Conservation (phyloP, 2,888 invertebrate genomes). For the Cryptus armator region DNA sequence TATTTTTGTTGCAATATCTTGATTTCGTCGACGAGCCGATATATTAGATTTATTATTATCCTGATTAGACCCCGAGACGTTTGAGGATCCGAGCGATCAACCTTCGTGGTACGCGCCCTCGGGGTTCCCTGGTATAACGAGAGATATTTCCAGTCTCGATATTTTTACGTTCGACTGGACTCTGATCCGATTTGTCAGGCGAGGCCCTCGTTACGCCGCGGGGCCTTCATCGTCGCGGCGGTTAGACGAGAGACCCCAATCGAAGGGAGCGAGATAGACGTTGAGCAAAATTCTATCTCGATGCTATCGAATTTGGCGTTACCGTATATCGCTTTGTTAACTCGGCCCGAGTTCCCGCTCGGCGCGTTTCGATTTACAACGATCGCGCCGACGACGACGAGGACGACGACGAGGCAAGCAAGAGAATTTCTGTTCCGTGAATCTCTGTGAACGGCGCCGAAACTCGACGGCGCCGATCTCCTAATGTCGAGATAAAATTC, state of each 20-base stretch:
- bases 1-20: not conserved
- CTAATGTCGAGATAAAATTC: conserved; percentile 69
- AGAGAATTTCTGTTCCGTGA: conserved; percentile 2
- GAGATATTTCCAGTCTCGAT: conserved; percentile 58
- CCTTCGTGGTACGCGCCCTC: conserved; percentile 22
- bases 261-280: conserved; percentile 16
- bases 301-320: conserved; percentile 67
- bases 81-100: conserved; percentile 6
- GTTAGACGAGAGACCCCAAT: conserved; percentile 16
- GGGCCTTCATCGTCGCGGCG: conserved; percentile 33
- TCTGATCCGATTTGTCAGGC: conserved; percentile 73
- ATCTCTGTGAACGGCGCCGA: conserved; percentile 9
- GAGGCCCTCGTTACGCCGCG: conserved; percentile 67
- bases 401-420: conserved; percentile 15
- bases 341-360: conserved; percentile 23
- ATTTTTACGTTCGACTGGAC: conserved; percentile 70
- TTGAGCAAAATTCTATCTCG: conserved; percentile 63
- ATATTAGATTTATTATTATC: conserved; percentile 38
- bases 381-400: conserved; percentile 22
- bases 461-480: conserved; percentile 50
- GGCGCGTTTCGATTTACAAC: conserved; percentile 60
- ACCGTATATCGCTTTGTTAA: conserved; percentile 67
- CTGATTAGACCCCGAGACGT: conserved; percentile 37
- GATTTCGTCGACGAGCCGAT: not conserved
- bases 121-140: conserved; percentile 11